A percentile compares a stretch with the other conserved stretches of the same genome.
phyloP scores from a whole-genome alignment of 2,113 vertebrate genomes.

The Cygnus atratus region DNA sequence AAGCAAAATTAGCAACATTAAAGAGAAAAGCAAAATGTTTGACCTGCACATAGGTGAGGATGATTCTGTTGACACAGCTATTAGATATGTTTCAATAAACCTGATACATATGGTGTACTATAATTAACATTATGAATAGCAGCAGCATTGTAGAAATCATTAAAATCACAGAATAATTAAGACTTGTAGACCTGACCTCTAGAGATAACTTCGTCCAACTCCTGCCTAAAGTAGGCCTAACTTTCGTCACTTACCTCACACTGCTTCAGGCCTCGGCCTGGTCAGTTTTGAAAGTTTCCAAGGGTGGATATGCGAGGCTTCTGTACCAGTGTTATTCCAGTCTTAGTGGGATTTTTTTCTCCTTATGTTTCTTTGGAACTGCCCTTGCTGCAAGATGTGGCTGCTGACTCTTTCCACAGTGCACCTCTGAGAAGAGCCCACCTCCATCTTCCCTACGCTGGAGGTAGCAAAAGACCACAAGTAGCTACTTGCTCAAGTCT shows the following conservation, averaged over 20 bases:
- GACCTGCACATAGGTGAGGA: neutral
- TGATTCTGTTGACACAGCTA: neutral
- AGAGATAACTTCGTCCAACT: neutral
- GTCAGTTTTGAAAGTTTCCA: neutral
- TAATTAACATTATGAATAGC: neutral
- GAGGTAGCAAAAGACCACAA: neutral
- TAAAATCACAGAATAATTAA: constrained; percentile 1
- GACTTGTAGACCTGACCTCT: constrained; percentile 1
- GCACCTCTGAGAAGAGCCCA: neutral
- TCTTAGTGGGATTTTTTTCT: neutral
- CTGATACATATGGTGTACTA: neutral
- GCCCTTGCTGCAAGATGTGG: neutral
- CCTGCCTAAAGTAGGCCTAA: neutral
- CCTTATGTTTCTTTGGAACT: neutral
- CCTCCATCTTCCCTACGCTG: neutral
- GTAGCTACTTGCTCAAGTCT: neutral
- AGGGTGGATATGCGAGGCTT: neutral
- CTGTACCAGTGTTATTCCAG: neutral
- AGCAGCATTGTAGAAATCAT: neutral
- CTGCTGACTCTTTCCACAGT: neutral
- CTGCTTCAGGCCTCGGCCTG: neutral
- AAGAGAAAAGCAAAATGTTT: neutral
- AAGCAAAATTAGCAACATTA: neutral
- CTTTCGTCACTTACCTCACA: neutral
- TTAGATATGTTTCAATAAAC: neutral